phyloP scores from a whole-genome alignment of 1,140 invertebrate species.

The Drosophila teissieri region DNA sequence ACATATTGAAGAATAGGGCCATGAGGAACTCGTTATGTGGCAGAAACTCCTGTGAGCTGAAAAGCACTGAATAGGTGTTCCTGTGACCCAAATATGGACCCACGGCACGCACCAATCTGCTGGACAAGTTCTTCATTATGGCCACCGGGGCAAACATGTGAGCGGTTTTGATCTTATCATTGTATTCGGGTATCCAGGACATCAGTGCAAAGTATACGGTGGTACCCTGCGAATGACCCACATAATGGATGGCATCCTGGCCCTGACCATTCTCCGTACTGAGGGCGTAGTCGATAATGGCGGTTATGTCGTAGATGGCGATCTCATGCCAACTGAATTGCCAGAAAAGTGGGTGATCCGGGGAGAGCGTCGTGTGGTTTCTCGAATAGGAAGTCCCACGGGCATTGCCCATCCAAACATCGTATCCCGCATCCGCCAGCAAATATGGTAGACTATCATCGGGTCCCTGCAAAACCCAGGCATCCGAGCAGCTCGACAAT shows the following conservation, averaged over 20 bases:
- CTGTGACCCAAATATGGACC: conserved; percentile 54
- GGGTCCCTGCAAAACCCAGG: conserved; percentile 89
- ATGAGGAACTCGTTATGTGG: conserved; percentile 61
- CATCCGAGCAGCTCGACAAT: conserved; percentile 89
- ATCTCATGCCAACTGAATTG: conserved; percentile 89
- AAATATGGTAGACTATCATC: conserved; percentile 86
- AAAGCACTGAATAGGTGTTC: conserved; percentile 76
- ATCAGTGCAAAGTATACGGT: conserved; percentile 86
- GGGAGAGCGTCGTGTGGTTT: conserved; percentile 84
- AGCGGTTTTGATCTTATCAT: conserved; percentile 85
- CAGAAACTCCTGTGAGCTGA: conserved; percentile 84
- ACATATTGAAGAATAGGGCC: conserved; percentile 75
- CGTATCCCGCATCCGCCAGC: conserved; percentile 89
- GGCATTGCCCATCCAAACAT: conserved; percentile 87
- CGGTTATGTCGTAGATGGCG: conserved; percentile 88
- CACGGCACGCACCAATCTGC: conserved; percentile 70
- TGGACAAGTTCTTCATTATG: conserved; percentile 77
- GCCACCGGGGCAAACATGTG: conserved; percentile 87
- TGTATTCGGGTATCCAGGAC: conserved; percentile 86
- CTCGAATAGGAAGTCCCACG: conserved; percentile 85
- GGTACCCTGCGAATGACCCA: conserved; percentile 88
- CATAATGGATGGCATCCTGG: conserved; percentile 86
- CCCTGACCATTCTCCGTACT: conserved; percentile 85
- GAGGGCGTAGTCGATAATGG: conserved; percentile 89
- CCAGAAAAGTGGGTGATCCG: conserved; percentile 86